A percentile compares a stretch with the other conserved stretches of the same genome.
Evolutionary conservation across 2,888 invertebrate genomes (phyloP).

Genomic region (Eudemis profundana): DNA sequence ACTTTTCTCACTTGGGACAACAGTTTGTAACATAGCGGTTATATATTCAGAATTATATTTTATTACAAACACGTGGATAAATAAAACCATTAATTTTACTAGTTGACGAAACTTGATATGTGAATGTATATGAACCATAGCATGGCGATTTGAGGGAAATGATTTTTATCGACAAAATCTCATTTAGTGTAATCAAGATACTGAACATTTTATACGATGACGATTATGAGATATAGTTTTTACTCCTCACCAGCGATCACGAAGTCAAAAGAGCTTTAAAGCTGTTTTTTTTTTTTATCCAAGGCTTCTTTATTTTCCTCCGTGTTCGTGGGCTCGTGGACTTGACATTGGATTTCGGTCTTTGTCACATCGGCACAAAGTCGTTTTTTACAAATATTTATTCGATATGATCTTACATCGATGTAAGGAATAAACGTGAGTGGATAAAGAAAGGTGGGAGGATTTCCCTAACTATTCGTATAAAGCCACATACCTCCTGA

Average conservation of each 20-base stretch:
- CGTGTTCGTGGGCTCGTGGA: neutral
- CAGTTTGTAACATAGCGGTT: neutral
- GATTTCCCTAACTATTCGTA: neutral
- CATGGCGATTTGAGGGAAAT: neutral
- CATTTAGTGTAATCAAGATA: neutral
- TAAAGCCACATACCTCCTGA: too few relatives aligned
- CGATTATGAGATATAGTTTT: constrained; percentile 9
- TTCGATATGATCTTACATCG: neutral
- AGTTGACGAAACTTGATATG: constrained; percentile 10
- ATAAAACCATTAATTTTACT: constrained; percentile 3
- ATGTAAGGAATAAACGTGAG: neutral
- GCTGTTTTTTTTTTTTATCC: too few relatives aligned
- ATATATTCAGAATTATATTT: neutral
- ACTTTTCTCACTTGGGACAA: neutral
- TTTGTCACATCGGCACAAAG: neutral
- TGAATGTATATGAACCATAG: constrained; percentile 2
- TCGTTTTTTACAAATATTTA: neutral
- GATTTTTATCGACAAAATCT: neutral
- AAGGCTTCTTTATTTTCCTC: neutral
- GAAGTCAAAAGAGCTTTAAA: neutral
- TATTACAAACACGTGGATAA: neutral
- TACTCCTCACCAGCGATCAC: neutral
- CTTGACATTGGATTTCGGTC: neutral
- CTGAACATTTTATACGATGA: constrained; percentile 11
- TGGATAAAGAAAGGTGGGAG: neutral